phyloP scores from a whole-genome alignment of 2,113 vertebrate genomes.

The Elephas maximus region DNA sequence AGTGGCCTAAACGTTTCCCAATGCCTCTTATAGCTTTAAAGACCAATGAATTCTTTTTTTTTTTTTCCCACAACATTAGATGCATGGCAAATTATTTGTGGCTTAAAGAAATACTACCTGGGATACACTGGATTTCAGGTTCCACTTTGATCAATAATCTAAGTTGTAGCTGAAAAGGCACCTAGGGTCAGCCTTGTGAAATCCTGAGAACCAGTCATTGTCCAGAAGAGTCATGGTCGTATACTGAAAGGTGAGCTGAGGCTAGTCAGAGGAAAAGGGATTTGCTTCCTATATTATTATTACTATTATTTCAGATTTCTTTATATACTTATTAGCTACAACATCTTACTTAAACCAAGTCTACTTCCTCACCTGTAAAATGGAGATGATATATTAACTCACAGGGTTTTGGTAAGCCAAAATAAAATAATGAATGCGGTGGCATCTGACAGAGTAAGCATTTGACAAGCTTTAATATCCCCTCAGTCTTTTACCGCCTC shows the following conservation, averaged over 20 bases:
- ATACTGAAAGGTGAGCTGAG: not conserved
- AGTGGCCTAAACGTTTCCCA: not conserved
- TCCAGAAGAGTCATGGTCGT: not conserved
- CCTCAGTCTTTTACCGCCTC: not conserved
- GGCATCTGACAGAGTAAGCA: not conserved
- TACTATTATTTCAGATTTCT: not conserved
- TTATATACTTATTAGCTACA: not conserved
- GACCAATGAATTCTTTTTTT: not conserved
- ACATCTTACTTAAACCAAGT: not conserved
- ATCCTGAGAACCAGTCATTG: not conserved
- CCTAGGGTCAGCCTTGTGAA: not conserved
- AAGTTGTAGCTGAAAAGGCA: not conserved
- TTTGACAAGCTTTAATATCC: not conserved
- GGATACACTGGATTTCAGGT: not conserved
- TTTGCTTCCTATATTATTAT: not conserved
- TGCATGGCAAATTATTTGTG: not conserved
- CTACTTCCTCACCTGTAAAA: not conserved
- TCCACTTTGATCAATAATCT: not conserved
- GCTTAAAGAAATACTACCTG: not conserved
- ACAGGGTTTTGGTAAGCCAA: not conserved
- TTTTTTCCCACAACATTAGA: not conserved
- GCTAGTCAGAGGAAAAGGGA: not conserved
- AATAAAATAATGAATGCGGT: too few species aligned
- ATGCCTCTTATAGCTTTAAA: not conserved
- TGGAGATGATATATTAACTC: not conserved